Percentiles rank a stretch among this genome's conserved stretches.
These are phyloP conservation scores for Iguana delicatissima DNA, from an alignment of 2,797 vertebrate genomes.

Conservation along the genomic window DNA sequence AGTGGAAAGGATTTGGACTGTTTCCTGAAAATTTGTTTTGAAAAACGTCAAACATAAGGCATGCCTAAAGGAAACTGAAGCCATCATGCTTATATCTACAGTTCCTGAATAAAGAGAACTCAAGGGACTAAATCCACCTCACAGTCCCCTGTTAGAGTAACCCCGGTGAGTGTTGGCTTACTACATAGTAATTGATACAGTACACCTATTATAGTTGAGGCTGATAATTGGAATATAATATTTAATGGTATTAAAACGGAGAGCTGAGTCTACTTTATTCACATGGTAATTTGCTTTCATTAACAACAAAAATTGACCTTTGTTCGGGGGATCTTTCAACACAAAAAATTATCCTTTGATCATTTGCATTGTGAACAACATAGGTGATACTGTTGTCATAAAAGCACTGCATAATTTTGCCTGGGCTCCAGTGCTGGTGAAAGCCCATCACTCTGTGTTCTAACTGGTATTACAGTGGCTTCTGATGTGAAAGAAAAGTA, in stretches of 20 bases:
- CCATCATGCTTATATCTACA: not conserved
- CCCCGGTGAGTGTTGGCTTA: no score
- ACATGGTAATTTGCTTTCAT: not conserved
- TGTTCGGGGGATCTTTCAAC: not conserved
- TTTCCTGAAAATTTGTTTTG: conserved; percentile 57
- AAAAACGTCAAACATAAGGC: conserved; percentile 35
- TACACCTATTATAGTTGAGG: no score
- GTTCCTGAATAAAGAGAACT: conserved; percentile 34
- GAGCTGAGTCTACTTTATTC: not conserved
- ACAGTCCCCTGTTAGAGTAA: no score
- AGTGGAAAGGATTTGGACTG: conserved; percentile 43
- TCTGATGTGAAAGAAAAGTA: no score
- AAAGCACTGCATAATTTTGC: not conserved
- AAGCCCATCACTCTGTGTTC: no score
- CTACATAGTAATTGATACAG: no score
- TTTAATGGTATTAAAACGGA: not conserved
- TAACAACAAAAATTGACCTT: not conserved
- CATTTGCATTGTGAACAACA: not conserved
- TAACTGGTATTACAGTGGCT: no score
- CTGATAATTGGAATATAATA: not conserved
- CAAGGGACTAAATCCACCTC: not conserved
- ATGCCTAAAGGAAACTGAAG: conserved; percentile 43
- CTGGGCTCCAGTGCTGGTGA: no score
- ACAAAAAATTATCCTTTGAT: not conserved
- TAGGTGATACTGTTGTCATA: not conserved